Conservation (phyloP, 2,113 vertebrate species). For the zebrafish (Danio rerio) region GRCz12tu NC_133187.1:34915501-34916000, state of each 20-base stretch:
- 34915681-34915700: constrained; percentile 46
- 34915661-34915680: constrained; percentile 53
- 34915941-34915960: not conserved
- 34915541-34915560: too few relatives aligned
- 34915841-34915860: not conserved
- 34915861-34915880: too few relatives aligned
- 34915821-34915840: constrained; percentile 36
- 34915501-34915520: too few relatives aligned
- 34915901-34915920: not conserved
- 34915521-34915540: too few relatives aligned
- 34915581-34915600: not conserved
- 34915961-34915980: constrained; percentile 1
- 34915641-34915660: constrained; percentile 19
- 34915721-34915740: constrained; percentile 50
- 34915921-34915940: not conserved
- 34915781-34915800: constrained; percentile 12
- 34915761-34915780: constrained; percentile 33
- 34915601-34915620: not conserved
- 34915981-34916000: not conserved
- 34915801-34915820: constrained; percentile 50
- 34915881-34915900: not conserved
- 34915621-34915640: not conserved
- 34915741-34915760: constrained; percentile 47
- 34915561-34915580: not conserved
- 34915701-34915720: constrained; percentile 38